Conservation (phyloP, 2,113 vertebrate genomes). For the Gadus chalcogrammus region DNA sequence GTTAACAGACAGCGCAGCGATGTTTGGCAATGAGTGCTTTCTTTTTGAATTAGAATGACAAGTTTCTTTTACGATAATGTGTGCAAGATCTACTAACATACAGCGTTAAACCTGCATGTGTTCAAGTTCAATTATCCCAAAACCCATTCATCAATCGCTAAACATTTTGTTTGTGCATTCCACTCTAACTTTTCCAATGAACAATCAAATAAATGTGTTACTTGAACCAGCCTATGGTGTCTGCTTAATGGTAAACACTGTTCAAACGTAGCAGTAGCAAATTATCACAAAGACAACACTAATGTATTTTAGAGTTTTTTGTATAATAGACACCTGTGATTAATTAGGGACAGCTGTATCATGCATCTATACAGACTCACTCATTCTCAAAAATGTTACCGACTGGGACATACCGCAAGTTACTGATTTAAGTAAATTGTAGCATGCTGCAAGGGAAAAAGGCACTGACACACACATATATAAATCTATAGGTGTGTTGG, state of each 20-base stretch:
- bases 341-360: background rate
- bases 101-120: background rate
- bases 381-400: background rate
- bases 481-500: constrained; percentile 4
- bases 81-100: constrained; percentile 7
- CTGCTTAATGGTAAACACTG: too few species aligned
- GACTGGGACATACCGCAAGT: constrained; percentile 19
- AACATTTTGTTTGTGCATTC: too few species aligned
- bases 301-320: too few species aligned
- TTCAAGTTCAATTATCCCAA: background rate
- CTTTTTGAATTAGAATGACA: background rate
- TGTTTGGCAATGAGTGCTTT: constrained; percentile 23
- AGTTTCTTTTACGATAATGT: constrained; percentile 30
- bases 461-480: constrained; percentile 60
- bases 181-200: too few species aligned
- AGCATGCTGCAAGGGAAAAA: constrained; percentile 62
- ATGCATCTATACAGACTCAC: background rate
- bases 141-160: too few species aligned
- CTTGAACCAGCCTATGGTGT: too few species aligned
- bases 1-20: constrained; percentile 35
- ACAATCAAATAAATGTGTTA: too few species aligned
- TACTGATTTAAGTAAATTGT: constrained; percentile 31
- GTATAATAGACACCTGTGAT: too few species aligned
- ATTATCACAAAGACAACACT: too few species aligned
- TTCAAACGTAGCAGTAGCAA: too few species aligned